Percentiles rank a stretch among this genome's conserved stretches.
Conservation (phyloP, 2,113 vertebrate genomes). For the Paramormyrops kingsleyae region DNA sequence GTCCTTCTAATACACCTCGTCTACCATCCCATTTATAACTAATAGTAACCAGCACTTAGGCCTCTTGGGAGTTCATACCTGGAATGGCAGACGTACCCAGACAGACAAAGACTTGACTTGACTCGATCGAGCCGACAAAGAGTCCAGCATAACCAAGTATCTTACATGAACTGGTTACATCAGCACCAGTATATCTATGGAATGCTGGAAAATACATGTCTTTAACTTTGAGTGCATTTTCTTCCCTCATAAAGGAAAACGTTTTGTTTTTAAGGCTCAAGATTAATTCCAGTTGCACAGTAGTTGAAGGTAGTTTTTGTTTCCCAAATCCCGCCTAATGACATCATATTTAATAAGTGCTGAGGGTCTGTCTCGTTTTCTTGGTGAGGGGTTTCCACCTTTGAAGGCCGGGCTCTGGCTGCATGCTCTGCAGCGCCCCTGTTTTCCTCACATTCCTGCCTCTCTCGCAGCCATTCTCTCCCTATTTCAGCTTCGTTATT, state of each 20-base stretch:
- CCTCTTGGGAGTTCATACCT: neutral
- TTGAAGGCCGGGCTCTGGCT: neutral
- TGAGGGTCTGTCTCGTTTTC: neutral
- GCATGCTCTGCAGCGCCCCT: neutral
- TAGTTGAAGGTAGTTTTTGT: slow-evolving; percentile 20
- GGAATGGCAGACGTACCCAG: neutral
- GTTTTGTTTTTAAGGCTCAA: neutral
- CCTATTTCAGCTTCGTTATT: neutral
- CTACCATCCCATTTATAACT: neutral
- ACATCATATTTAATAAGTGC: neutral
- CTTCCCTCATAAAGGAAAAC: neutral
- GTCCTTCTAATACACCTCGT: neutral
- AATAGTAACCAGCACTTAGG: neutral
- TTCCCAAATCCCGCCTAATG: slow-evolving; percentile 18
- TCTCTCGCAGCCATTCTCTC: neutral
- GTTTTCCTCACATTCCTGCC: neutral
- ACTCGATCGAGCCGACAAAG: neutral
- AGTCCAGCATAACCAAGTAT: neutral
- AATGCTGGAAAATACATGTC: neutral
- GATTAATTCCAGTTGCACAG: neutral
- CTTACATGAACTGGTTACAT: neutral
- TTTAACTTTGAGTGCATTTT: neutral
- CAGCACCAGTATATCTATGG: too few species aligned
- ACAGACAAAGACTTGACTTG: neutral
- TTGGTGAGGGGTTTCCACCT: neutral